Base-by-base conservation (phyloP, 1,140 invertebrate species). In the Anadara kagoshimensis region DNA sequence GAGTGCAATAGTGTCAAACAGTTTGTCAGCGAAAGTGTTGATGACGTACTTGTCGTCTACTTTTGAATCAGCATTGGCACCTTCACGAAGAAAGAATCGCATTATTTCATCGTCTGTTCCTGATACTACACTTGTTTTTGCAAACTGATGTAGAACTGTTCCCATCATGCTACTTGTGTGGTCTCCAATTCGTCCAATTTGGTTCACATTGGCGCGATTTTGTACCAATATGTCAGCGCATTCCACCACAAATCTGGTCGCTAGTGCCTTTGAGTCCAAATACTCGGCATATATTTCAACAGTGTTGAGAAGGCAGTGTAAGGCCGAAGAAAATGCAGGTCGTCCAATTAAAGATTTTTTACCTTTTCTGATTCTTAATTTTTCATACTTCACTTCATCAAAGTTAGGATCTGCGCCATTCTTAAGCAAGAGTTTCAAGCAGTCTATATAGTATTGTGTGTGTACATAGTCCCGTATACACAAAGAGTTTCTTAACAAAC, bases 221-320 rank as follows among this genome's bases (percentile, higher is more conserved):
- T 75, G 74, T 12, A 78, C 51, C 22, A 84, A 54, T 10, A 75
- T 56, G 47, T 84, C 79, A 10, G 80, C 79, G 71, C 78, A 81
- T 63, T 83, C 75, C 29, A 78, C 58, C 10, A 84, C 69, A 56
- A 84, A 83, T 51, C 77, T 75, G 1, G 79, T 75, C 12, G 76
- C 82, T 43, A 82, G 65, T 29, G 79, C 61, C 16, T 71, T 78
- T 11, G 83, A 83, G 18, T 79, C 65, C 41, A 83, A 43, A 54
- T 70, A 73, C 24, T 72, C 66, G 3, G 78, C 67, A 64, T 78
- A 81, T 1, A 22, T 72, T 57, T 84, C 82, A 4, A 79, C 78
- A 5, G 82, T 83, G 54, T 84, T 75, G 43, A 84, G 24, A n/a
- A 84, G 51, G 43, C 81, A 80, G 68, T 84, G 80, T 51, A 84